Evolutionary conservation across 2,888 invertebrate genomes (phyloP).

Genomic region (Drosophila ezoana): DNA sequence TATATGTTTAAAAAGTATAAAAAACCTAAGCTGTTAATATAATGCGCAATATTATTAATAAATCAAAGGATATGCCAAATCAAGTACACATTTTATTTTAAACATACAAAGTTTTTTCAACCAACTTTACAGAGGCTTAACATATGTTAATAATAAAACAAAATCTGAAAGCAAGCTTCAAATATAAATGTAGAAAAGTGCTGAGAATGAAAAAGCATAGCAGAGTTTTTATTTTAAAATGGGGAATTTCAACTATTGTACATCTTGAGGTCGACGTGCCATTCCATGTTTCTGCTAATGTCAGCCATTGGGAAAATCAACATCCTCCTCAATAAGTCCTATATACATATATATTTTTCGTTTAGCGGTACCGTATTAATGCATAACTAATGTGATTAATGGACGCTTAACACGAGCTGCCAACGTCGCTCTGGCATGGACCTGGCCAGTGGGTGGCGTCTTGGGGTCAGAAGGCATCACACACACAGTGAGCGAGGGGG

Average conservation of each 20-base stretch:
- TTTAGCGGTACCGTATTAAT: conserved; percentile 55
- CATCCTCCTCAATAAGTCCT: too few relatives aligned
- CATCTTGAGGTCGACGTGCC: background rate
- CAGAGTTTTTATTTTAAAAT: too few relatives aligned
- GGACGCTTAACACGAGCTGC: conserved; percentile 78
- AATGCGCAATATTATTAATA: too few relatives aligned
- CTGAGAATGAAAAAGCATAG: too few relatives aligned
- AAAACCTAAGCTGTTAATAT: too few relatives aligned
- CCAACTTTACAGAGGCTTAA: too few relatives aligned
- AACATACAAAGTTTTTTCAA: too few relatives aligned
- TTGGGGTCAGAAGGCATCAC: conserved; percentile 3
- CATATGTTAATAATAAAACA: background rate
- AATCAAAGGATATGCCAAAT: too few relatives aligned
- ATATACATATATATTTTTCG: background rate
- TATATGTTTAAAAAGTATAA: too few relatives aligned
- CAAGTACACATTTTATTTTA: too few relatives aligned
- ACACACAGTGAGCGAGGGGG: background rate
- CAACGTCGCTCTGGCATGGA: conserved; percentile 32
- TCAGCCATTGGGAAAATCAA: background rate
- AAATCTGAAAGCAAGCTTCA: background rate
- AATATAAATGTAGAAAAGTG: background rate
- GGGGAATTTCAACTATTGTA: too few relatives aligned
- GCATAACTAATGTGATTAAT: conserved; percentile 81
- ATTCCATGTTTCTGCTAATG: background rate
- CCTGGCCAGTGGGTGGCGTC: conserved; percentile 49